Evolutionary conservation across 2,113 vertebrate species (phyloP).

Genomic region (Poicephalus meyeri): DNA sequence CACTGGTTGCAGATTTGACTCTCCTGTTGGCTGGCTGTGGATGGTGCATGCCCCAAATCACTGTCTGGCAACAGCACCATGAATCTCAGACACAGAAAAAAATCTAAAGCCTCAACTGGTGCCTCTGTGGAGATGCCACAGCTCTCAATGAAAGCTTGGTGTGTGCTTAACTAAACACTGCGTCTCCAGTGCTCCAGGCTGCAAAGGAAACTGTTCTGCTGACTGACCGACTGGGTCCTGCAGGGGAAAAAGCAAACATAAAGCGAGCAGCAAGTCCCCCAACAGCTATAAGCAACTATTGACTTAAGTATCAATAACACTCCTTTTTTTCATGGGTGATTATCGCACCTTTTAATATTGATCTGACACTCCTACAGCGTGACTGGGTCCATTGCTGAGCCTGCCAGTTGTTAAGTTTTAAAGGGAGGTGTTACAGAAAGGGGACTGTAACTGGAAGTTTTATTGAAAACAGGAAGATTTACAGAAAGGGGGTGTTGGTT

Average conservation of each 20-base stretch:
- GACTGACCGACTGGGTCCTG: background rate
- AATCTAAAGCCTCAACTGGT: background rate
- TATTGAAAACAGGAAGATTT: background rate
- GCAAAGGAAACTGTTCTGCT: background rate
- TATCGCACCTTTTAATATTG: background rate
- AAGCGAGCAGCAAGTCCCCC: background rate
- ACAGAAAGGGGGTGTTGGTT: background rate
- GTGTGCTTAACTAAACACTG: background rate
- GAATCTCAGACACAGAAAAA: background rate
- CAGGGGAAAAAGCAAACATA: background rate
- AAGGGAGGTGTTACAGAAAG: background rate
- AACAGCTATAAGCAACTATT: background rate
- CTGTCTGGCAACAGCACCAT: rapidly evolving
- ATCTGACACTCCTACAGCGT: background rate
- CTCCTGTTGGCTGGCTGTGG: background rate
- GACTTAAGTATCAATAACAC: background rate
- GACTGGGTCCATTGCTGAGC: background rate
- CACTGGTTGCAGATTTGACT: background rate
- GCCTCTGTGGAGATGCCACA: background rate
- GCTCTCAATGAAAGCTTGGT: background rate
- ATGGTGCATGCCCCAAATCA: background rate
- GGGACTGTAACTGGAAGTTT: background rate
- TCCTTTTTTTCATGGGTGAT: background rate
- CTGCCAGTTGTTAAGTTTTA: background rate
- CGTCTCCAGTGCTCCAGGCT: background rate